Evolutionary conservation across 2,797 vertebrate species (phyloP), one percentile per base, ranked within the genome.

Genomic region (Rhadinocentrus ornatus): DNA sequence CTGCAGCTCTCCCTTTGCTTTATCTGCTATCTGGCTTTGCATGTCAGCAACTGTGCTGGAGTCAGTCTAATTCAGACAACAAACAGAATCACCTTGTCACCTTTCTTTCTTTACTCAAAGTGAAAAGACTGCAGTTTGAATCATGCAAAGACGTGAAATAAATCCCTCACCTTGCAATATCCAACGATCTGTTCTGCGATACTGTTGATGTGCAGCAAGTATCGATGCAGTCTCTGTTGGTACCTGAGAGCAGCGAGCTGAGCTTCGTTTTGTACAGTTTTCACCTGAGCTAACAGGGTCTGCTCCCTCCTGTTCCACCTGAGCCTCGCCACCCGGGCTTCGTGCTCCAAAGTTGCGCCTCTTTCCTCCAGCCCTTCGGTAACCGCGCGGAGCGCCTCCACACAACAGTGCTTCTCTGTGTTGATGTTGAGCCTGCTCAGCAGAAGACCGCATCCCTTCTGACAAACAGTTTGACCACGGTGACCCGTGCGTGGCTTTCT

Each of bases 21-120:
- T 80, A 80, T 90, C 90, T 74, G 95, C 80, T 75, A 87, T 78
- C 85, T 93, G 93, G 78, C 88, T 94, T 71, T 95, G 90, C 71
- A 80, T 91, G 87, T 94, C 94, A 84, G 91, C 92, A 57, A 77
- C 1, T 54, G 73, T 50, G 13, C 71, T 77, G 24, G 11, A 39
- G 4, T 86, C 88, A 37, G 69, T 57, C 90, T 92, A 39, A 57
- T 64, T 9, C 52, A 76, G 27, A 8, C 55, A 69, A 80, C 80
- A 20, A 81, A 68, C 10, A 69, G 1, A 62, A 18, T 63, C 44
- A 27, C 20, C 12, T 22, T 18, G 9, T 26, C 35, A 3, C 16
- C 16, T 48, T 27, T n/a, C 29, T n/a, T n/a, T n/a, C 4, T 22
- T n/a, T 3, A n/a, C 13, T 15, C 4, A 48, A 27, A 56, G 20